Conservation (phyloP, 2,888 invertebrate genomes). For the Lasioglossum leucozonium region DNA sequence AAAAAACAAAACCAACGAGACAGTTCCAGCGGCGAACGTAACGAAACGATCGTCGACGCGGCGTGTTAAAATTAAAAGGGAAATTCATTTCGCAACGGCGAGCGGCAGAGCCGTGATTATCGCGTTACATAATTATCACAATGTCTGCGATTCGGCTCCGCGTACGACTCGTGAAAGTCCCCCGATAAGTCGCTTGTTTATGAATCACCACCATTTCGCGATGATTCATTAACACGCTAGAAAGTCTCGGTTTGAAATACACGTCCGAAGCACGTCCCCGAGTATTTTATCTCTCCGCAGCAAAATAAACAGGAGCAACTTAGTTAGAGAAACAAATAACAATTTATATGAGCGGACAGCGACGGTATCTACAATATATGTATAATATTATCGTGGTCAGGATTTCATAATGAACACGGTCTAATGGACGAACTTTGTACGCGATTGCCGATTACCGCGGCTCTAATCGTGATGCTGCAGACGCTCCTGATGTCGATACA, state of each 20-base stretch:
- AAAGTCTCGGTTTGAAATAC: background rate
- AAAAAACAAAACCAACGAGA: background rate
- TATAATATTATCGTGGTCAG: slow-evolving; percentile 45
- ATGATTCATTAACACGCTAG: slow-evolving; percentile 25
- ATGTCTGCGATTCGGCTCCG: background rate
- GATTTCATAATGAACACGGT: slow-evolving; percentile 50
- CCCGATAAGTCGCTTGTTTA: slow-evolving; percentile 6
- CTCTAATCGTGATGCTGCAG: background rate
- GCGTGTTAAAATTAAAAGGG: background rate
- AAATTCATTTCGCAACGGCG: background rate
- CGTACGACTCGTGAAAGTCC: slow-evolving; percentile 15
- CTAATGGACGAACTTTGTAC: slow-evolving; percentile 55
- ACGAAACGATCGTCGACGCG: background rate
- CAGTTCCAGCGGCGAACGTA: background rate
- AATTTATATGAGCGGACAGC: slow-evolving; percentile 20
- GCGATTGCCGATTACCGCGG: background rate
- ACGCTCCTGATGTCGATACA: background rate
- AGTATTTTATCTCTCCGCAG: background rate
- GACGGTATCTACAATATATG: too few relatives aligned
- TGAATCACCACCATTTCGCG: slow-evolving; percentile 8
- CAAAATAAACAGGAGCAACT: background rate
- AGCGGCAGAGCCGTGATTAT: background rate
- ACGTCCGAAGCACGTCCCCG: too few relatives aligned
- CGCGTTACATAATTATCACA: slow-evolving; percentile 26
- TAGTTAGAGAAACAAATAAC: background rate